Evolutionary conservation across 2,113 vertebrate species (phyloP).

Genomic region (Muntiacus muntjak): DNA sequence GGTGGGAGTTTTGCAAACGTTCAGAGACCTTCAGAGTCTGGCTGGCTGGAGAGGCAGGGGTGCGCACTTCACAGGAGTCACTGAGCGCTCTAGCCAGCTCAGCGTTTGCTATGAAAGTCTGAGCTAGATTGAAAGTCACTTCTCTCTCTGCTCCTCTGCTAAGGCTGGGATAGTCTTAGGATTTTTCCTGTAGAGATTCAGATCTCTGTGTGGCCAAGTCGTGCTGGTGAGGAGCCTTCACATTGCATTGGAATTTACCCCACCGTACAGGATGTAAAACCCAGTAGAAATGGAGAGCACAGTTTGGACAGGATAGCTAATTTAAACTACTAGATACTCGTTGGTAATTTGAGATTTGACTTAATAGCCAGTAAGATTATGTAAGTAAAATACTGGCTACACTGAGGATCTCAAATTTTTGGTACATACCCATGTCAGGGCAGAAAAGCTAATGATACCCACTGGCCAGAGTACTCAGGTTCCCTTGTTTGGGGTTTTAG

Average conservation of each 20-base stretch:
- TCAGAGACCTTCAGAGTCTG: neutral
- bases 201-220: neutral
- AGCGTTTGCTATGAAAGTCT: neutral
- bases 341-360: neutral
- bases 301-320: neutral
- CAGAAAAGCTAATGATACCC: neutral
- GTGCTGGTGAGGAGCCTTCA: neutral
- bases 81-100: accelerated
- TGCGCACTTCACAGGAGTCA: neutral
- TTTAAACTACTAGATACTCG: neutral
- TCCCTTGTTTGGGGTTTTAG: neutral
- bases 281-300: neutral
- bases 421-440: neutral
- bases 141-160: neutral
- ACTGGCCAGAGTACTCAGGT: too few species aligned
- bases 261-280: neutral
- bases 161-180: neutral
- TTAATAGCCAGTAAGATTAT: neutral
- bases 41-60: neutral
- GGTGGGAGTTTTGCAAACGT: neutral
- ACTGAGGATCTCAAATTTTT: neutral
- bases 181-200: neutral
- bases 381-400: neutral
- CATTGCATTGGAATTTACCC: neutral
- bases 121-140: neutral